phyloP scores from a whole-genome alignment of 2,888 invertebrate genomes.

The Scaeva pyrastri region DNA sequence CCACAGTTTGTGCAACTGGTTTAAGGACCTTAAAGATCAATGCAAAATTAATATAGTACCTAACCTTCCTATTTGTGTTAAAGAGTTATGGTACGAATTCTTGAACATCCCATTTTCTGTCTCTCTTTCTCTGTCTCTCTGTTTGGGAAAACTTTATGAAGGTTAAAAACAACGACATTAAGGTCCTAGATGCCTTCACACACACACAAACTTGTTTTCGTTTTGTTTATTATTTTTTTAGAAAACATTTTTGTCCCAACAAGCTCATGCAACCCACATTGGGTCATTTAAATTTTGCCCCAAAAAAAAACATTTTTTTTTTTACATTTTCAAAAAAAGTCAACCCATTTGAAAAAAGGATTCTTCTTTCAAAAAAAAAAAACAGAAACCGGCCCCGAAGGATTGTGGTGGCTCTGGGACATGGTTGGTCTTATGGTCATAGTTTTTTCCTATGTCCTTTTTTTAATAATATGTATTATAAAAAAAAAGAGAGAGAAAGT shows the following conservation, averaged over 20 bases:
- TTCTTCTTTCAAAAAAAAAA: constrained; percentile 23
- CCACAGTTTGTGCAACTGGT: too few species aligned
- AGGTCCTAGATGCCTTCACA: background rate
- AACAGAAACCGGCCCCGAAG: constrained; percentile 4
- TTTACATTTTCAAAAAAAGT: constrained; percentile 26
- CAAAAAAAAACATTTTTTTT: background rate
- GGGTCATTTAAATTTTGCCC: constrained; percentile 27
- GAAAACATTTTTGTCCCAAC: background rate
- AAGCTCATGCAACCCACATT: constrained; percentile 3
- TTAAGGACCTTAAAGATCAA: too few species aligned
- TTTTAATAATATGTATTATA: background rate
- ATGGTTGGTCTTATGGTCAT: constrained; percentile 17
- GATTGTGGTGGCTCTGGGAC: constrained; percentile 29
- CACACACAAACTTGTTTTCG: background rate
- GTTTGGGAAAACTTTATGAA: too few species aligned
- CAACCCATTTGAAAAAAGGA: constrained; percentile 52
- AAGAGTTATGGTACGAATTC: too few species aligned
- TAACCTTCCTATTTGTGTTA: too few species aligned
- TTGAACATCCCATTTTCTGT: too few species aligned
- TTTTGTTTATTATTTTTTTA: background rate
- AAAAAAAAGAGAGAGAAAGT: background rate
- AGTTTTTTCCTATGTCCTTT: too few species aligned
- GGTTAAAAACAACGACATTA: background rate
- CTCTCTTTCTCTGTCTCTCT: too few species aligned
- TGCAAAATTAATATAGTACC: too few species aligned